Percentiles rank a stretch among this genome's conserved stretches.
Conservation (phyloP, 2,888 invertebrate genomes). For the Nudaria mundana region DNA sequence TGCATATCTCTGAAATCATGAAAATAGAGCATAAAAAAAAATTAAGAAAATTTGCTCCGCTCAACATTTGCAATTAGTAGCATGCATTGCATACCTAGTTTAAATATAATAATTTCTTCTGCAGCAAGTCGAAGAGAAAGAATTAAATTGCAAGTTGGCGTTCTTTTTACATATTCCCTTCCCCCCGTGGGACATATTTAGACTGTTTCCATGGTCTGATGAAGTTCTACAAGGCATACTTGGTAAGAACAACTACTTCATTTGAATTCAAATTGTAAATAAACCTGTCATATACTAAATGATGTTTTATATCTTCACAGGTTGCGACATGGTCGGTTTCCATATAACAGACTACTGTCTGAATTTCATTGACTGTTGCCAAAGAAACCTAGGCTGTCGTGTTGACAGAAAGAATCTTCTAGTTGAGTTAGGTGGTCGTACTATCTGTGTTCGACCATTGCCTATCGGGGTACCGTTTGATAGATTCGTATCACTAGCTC, state of each 20-base stretch:
- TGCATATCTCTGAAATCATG: no score
- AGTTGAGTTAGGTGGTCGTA: conserved; percentile 93
- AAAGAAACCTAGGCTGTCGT: conserved; percentile 91
- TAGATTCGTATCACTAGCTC: conserved; percentile 90
- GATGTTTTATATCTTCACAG: conserved; percentile 51
- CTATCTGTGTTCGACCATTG: conserved; percentile 90
- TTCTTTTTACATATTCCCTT: conserved; percentile 98
- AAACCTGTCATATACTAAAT: not conserved
- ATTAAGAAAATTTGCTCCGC: no score
- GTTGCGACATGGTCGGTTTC: conserved; percentile 96
- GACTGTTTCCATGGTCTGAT: conserved; percentile 95
- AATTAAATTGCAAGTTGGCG: conserved; percentile 89
- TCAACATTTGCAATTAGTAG: no score
- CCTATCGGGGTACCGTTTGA: conserved; percentile 96
- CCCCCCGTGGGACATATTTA: conserved; percentile 96
- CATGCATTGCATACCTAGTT: no score
- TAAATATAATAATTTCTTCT: conserved; percentile 20
- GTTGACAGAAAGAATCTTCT: conserved; percentile 93
- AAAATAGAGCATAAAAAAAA: no score
- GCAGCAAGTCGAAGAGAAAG: conserved; percentile 87
- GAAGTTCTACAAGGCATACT: conserved; percentile 96
- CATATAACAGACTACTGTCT: conserved; percentile 95
- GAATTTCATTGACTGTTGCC: conserved; percentile 95
- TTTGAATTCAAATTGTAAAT: not conserved
- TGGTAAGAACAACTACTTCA: conserved; percentile 62